Conservation (phyloP, 1,140 invertebrate genomes). For the Doryteuthis pealeii region DNA sequence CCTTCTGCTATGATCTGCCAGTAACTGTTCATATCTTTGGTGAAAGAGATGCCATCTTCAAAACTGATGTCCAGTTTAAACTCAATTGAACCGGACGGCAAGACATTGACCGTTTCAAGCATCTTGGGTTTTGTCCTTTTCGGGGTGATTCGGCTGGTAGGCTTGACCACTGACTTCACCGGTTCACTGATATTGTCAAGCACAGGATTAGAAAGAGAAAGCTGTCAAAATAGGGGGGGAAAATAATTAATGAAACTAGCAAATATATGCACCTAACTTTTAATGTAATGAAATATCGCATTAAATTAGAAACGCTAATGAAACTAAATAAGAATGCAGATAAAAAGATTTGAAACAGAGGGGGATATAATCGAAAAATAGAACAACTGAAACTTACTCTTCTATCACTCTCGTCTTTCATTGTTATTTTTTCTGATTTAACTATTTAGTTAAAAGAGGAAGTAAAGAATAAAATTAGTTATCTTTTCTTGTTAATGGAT, state of each 20-base stretch:
- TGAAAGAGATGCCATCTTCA: conserved; percentile 36
- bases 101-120: conserved; percentile 14
- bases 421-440: too few relatives aligned
- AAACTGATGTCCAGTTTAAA: conserved; percentile 35
- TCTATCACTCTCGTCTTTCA: too few relatives aligned
- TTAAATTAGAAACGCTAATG: too few relatives aligned
- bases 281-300: too few relatives aligned
- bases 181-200: neutral
- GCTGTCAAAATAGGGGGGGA: neutral
- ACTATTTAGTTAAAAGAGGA: too few relatives aligned
- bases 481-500: too few relatives aligned
- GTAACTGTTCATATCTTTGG: conserved; percentile 44
- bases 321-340: too few relatives aligned
- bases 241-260: conserved; percentile 18
- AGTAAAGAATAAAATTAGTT: too few relatives aligned
- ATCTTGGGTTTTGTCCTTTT: conserved; percentile 17
- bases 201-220: neutral
- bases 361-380: too few relatives aligned
- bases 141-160: conserved; percentile 8
- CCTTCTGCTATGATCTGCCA: conserved; percentile 41
- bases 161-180: neutral
- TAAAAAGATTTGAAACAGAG: too few relatives aligned
- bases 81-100: conserved; percentile 14
- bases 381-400: too few relatives aligned
- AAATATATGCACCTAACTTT: conserved; percentile 5